Conservation (phyloP, 2,888 invertebrate genomes). For the Fissipunctia ypsillon region DNA sequence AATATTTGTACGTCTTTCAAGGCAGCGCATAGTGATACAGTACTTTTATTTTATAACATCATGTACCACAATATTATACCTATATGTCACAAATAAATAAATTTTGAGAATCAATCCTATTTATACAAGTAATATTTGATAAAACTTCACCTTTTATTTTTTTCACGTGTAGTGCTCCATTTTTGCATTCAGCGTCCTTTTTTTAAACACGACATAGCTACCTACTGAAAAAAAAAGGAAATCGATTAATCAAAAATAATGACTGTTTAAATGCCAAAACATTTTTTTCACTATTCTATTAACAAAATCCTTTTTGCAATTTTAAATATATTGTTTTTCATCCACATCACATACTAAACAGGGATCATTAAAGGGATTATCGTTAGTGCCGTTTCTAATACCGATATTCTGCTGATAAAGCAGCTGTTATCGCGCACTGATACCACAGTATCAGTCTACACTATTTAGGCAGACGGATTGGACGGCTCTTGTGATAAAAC, state of each 20-base stretch:
- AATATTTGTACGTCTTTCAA: no score
- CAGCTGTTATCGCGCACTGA: constrained; percentile 53
- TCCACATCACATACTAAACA: neutral
- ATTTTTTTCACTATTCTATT: neutral
- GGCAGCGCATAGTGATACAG: no score
- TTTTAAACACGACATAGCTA: neutral
- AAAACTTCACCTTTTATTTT: no score
- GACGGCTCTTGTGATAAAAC: constrained; percentile 31
- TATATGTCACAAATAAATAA: no score
- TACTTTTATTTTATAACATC: no score
- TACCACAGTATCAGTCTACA: constrained; percentile 50
- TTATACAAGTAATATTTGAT: no score
- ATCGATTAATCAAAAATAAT: neutral
- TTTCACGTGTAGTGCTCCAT: no score
- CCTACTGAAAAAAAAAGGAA: neutral
- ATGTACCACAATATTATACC: no score
- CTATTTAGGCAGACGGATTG: constrained; percentile 36
- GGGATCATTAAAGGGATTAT: constrained; percentile 54
- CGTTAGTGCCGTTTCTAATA: constrained; percentile 52
- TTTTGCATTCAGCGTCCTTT: neutral
- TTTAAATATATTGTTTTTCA: neutral
- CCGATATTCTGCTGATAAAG: constrained; percentile 63
- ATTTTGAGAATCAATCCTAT: no score
- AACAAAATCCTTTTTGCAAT: neutral
- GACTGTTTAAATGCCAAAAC: neutral